Evolutionary conservation across 2,888 invertebrate genomes (phyloP).

Genomic region (Alitta virens): DNA sequence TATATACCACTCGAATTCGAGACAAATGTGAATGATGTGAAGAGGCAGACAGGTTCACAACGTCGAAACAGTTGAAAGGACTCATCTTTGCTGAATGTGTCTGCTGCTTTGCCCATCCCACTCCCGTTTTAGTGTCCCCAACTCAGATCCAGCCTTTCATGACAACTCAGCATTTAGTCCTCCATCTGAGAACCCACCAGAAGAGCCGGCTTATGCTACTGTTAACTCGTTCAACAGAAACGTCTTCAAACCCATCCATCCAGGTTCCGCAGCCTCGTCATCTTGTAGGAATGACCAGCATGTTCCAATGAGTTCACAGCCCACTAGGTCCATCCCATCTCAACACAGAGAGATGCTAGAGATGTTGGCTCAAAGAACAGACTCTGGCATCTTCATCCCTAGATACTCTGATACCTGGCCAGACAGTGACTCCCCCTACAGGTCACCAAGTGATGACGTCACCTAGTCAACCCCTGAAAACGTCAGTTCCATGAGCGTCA

Average conservation of each 20-base stretch:
- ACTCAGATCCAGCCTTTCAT: background rate
- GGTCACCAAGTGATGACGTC: slow-evolving; percentile 28
- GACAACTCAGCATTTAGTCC: background rate
- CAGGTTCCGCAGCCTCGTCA: background rate
- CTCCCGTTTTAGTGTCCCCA: background rate
- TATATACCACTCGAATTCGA: too few species aligned
- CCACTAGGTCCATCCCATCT: background rate
- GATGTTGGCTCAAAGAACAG: background rate
- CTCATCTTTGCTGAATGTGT: too few species aligned
- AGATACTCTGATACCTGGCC: slow-evolving; percentile 2
- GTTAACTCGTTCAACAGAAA: background rate
- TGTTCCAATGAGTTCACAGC: background rate
- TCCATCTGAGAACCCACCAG: background rate
- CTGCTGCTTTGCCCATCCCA: background rate
- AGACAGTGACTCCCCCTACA: slow-evolving; percentile 12
- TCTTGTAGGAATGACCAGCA: background rate
- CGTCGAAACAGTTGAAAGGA: too few species aligned
- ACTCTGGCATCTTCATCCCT: slow-evolving; percentile 12
- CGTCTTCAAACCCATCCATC: slow-evolving; percentile 8
- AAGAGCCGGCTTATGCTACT: background rate
- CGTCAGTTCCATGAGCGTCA: slow-evolving; percentile 38
- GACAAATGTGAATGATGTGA: too few species aligned
- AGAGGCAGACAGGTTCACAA: too few species aligned
- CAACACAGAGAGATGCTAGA: slow-evolving; percentile 3
- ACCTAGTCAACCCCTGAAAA: slow-evolving; percentile 47